Base-by-base conservation (phyloP, 2,888 invertebrate genomes). In the Leucania comma region DNA sequence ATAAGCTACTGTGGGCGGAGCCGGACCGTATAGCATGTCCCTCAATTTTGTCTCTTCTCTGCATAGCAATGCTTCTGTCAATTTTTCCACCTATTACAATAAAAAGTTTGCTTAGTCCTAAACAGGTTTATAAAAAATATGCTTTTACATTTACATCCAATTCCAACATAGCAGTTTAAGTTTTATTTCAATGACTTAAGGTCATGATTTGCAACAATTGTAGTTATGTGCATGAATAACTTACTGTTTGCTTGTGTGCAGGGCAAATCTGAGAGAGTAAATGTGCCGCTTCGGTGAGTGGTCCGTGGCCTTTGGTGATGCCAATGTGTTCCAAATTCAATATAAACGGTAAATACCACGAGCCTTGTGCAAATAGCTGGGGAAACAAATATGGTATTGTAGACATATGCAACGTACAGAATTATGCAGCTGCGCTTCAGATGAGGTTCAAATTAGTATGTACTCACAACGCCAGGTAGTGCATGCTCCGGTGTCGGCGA, bases 311-410 rank as follows among this genome's bases (percentile, higher is more conserved):
- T 86, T 99, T 96, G 66, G 97, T 97, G 88, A 98, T 98, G 57
- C 99, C 99, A 84, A 99, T 94, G 91, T 99, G 98, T 86, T 98
- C 98, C 85, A 99, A 95, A 91, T 98, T 98, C 89, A 98, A 97
- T 91, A 98, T 98, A 91, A 98, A 98, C 72, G 97, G 97, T 50
- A 97, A 97, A 88, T 98, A 98, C 90, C 97, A 97, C 54, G 97
- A 96, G 85, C 98, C 97, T 94, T 98, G 97, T 0, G 99, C 97
- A 96, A 99, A 98, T 62, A 98, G 95, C 98, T 98, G 93, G 10
- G 42, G 66, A 90, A 90, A 75, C 24, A 60, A 73, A 78, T 20
- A 75, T 63, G 61, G 20, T 24, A 26, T 10, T 42, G 3, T 42
- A 9, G 20, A 9, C n/a, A 4, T 32, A 9, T 24, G 5, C 54